Percentiles rank a stretch among this genome's conserved stretches.
These are phyloP conservation scores for Bothrops jararaca DNA, from an alignment of 2,113 vertebrate genomes.

Conservation along the genomic window DNA sequence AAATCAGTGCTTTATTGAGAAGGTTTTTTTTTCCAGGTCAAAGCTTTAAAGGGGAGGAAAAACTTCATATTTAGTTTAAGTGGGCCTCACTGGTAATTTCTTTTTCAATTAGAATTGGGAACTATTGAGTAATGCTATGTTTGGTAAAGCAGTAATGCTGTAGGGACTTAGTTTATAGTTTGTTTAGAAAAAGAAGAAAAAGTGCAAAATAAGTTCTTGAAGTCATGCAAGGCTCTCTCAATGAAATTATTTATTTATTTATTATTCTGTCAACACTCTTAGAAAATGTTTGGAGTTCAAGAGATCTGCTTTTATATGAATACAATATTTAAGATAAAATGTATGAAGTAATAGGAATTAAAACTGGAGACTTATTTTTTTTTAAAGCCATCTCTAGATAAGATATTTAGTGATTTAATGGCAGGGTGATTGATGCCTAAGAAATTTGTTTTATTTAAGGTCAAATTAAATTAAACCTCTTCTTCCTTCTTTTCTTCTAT, in stretches of 20 bases:
- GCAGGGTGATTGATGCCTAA: neutral
- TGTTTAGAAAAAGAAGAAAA: neutral
- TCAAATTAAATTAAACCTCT: neutral
- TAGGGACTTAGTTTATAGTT: neutral
- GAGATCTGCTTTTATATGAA: neutral
- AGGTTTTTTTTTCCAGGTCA: neutral
- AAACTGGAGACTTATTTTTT: neutral
- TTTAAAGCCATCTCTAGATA: neutral
- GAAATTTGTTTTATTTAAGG: neutral
- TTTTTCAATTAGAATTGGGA: conserved; percentile 10
- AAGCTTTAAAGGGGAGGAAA: conserved; percentile 6
- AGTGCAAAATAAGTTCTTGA: neutral
- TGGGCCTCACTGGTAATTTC: neutral
- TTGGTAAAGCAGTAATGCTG: neutral
- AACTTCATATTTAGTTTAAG: conserved; percentile 24
- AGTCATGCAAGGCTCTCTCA: neutral
- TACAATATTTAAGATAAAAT: neutral
- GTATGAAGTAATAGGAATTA: neutral
- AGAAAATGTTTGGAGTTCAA: neutral
- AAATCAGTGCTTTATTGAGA: neutral
- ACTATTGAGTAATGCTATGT: neutral
- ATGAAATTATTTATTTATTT: no score
- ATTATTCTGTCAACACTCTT: neutral
- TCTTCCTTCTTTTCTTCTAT: neutral
- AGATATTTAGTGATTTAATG: neutral